Conservation (phyloP, 2,113 vertebrate species). For the Sturnira hondurensis region DNA sequence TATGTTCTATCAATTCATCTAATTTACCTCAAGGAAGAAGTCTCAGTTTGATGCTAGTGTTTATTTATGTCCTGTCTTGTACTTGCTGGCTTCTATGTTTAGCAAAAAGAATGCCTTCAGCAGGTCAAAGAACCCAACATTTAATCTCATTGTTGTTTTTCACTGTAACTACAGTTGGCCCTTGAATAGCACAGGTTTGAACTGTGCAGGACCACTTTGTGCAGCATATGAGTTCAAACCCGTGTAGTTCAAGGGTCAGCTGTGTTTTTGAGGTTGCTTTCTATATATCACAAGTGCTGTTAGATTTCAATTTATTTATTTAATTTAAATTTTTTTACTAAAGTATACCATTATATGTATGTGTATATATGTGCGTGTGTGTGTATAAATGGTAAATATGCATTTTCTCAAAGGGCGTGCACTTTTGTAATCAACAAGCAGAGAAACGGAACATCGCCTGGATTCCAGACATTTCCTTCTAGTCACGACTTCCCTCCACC, state of each 20-base stretch:
- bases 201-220: neutral
- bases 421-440: neutral
- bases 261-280: slow-evolving; percentile 4
- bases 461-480: neutral
- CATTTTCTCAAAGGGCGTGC: neutral
- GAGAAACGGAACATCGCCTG: neutral
- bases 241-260: neutral
- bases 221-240: neutral
- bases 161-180: neutral
- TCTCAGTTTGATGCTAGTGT: neutral
- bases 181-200: neutral
- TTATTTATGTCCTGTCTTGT: neutral
- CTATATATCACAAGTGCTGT: neutral
- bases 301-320: neutral
- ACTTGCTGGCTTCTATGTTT: slow-evolving; percentile 2
- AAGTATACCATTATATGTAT: neutral
- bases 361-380: neutral
- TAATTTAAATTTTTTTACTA: neutral
- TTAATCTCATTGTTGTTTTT: neutral
- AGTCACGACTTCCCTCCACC: neutral
- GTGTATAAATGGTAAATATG: neutral
- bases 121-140: neutral
- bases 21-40: neutral
- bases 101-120: neutral
- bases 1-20: neutral